Evolutionary conservation across 2,797 vertebrate genomes (phyloP).

Genomic region (Synaphobranchus kaupii): DNA sequence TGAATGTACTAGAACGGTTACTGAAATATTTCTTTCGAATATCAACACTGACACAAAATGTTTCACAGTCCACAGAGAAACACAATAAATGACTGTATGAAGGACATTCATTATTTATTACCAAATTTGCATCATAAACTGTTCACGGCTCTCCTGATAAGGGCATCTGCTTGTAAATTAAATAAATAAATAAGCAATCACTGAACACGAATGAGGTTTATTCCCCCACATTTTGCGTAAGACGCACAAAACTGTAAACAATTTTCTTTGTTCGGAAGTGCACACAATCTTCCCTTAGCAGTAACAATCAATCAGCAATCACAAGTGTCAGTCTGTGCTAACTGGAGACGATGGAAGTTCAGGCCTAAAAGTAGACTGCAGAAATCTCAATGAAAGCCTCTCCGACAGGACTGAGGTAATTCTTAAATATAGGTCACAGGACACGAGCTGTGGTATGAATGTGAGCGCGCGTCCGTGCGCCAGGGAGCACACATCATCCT

Average conservation of each 20-base stretch:
- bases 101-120: too few relatives aligned
- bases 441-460: slow-evolving; percentile 42
- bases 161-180: background rate
- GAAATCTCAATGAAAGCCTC: slow-evolving; percentile 35
- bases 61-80: too few relatives aligned
- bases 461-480: slow-evolving; percentile 45
- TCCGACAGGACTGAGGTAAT: slow-evolving; percentile 42
- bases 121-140: background rate
- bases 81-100: too few relatives aligned
- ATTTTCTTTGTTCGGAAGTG: background rate
- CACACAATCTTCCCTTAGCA: background rate
- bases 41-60: background rate
- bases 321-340: background rate
- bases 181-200: background rate
- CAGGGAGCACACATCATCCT: background rate
- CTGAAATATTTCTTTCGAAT: background rate
- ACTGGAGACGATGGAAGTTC: background rate
- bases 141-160: background rate
- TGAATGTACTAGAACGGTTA: background rate
- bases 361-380: background rate
- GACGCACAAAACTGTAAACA: background rate
- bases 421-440: slow-evolving; percentile 49
- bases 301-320: too few relatives aligned
- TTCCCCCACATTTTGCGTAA: background rate
- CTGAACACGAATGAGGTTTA: background rate